These are phyloP conservation scores for Stegodyphus mimosarum DNA, from an alignment of 1,140 invertebrate genomes.

Conservation along the genomic window DNA sequence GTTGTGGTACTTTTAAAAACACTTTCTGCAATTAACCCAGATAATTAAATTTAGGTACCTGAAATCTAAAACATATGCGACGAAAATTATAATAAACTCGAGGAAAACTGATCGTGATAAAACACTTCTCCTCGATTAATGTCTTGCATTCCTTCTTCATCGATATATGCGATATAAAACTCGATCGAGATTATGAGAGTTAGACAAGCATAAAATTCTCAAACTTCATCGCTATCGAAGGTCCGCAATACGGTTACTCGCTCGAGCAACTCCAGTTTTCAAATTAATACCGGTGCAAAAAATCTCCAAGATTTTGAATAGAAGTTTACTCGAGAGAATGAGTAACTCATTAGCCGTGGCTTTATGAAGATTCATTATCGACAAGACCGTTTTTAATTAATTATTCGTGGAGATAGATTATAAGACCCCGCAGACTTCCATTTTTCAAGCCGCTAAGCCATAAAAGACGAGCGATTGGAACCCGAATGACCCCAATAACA, in stretches of 20 bases:
- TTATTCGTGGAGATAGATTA: conserved; percentile 46
- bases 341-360: conserved; percentile 46
- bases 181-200: conserved; percentile 16
- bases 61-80: too few relatives aligned
- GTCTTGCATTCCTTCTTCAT: too few relatives aligned
- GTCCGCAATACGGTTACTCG: not conserved
- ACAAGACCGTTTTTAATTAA: conserved; percentile 45
- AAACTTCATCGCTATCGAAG: conserved; percentile 45
- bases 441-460: conserved; percentile 32
- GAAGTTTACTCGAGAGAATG: conserved; percentile 34
- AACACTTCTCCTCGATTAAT: too few relatives aligned
- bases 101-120: too few relatives aligned
- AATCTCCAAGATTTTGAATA: conserved; percentile 27
- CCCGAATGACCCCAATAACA: not conserved
- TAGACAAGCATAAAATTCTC: conserved; percentile 47
- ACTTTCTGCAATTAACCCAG: too few relatives aligned
- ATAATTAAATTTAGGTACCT: too few relatives aligned
- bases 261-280: not conserved
- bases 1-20: too few relatives aligned
- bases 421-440: conserved; percentile 12
- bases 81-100: too few relatives aligned
- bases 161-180: not conserved
- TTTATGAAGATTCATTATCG: conserved; percentile 54
- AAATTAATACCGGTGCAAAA: conserved; percentile 38
- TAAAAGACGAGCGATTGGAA: conserved; percentile 50